These are phyloP conservation scores for Petrophora chlorosata DNA, from an alignment of 2,888 invertebrate genomes.

Conservation along the genomic window DNA sequence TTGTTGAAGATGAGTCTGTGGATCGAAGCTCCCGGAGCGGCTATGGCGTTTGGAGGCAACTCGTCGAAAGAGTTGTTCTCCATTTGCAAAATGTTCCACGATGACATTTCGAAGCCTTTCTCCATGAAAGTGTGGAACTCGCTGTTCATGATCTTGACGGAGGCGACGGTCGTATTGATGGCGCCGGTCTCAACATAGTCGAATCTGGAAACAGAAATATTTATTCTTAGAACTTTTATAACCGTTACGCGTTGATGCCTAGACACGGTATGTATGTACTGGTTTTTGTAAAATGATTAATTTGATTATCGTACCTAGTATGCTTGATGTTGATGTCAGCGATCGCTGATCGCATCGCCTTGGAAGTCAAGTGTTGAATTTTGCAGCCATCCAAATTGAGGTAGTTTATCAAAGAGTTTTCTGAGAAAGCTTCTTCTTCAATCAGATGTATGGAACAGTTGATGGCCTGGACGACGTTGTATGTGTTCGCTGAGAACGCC, in stretches of 20 bases:
- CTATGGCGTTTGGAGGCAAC: conserved; percentile 82
- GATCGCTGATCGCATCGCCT: conserved; percentile 86
- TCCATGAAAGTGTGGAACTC: conserved; percentile 83
- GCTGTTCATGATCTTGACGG: conserved; percentile 84
- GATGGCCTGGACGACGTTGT: conserved; percentile 84
- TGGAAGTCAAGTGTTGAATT: conserved; percentile 80
- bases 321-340: conserved; percentile 86
- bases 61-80: conserved; percentile 86
- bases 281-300: conserved; percentile 17
- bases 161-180: conserved; percentile 85
- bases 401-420: conserved; percentile 84
- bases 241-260: too few species aligned
- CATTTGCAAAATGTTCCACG: conserved; percentile 86
- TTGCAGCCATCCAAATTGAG: conserved; percentile 84
- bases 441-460: conserved; percentile 85
- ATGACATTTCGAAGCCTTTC: conserved; percentile 85
- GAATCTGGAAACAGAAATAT: conserved; percentile 78
- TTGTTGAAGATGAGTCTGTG: conserved; percentile 82
- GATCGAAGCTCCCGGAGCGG: conserved; percentile 72
- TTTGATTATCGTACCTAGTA: conserved; percentile 86
- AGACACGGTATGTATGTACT: too few species aligned
- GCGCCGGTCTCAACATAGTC: conserved; percentile 85
- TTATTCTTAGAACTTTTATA: too few species aligned
- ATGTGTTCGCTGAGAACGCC: conserved; percentile 87
- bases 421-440: conserved; percentile 86